phyloP scores from a whole-genome alignment of 2,797 vertebrate species.

The Lerista edwardsae region DNA sequence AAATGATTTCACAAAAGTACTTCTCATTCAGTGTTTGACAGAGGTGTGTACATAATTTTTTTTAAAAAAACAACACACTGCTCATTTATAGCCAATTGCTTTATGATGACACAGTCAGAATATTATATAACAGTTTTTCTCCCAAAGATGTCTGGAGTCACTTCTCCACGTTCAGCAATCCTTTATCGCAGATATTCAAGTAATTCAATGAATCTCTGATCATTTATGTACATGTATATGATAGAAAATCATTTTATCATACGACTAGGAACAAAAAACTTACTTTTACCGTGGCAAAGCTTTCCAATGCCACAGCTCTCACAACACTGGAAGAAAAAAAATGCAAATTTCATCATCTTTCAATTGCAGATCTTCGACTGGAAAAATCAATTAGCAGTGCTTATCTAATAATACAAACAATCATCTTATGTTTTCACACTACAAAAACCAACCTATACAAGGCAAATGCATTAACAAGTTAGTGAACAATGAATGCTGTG shows the following conservation, averaged over 20 bases:
- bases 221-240: neutral
- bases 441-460: slow-evolving; percentile 30
- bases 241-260: slow-evolving; percentile 4
- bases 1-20: slow-evolving; percentile 66
- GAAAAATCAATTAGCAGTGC: slow-evolving; percentile 22
- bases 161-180: slow-evolving; percentile 29
- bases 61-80: slow-evolving; percentile 43
- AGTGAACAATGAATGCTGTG: neutral
- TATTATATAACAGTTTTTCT: slow-evolving; percentile 47
- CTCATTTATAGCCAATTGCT: slow-evolving; percentile 45
- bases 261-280: slow-evolving; percentile 59
- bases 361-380: slow-evolving; percentile 46
- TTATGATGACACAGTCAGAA: slow-evolving; percentile 46
- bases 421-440: slow-evolving; percentile 32
- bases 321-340: slow-evolving; percentile 78
- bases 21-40: slow-evolving; percentile 66
- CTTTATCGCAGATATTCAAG: slow-evolving; percentile 28
- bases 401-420: slow-evolving; percentile 1
- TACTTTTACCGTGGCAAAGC: slow-evolving; percentile 70
- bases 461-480: slow-evolving; percentile 29
- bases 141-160: slow-evolving; percentile 50
- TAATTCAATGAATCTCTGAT: slow-evolving; percentile 16
- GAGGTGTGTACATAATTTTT: slow-evolving; percentile 61
- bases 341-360: slow-evolving; percentile 59
- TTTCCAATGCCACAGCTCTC: slow-evolving; percentile 78